Conservation (phyloP, 2,797 vertebrate species). For the Enteromius argenteus region DNA sequence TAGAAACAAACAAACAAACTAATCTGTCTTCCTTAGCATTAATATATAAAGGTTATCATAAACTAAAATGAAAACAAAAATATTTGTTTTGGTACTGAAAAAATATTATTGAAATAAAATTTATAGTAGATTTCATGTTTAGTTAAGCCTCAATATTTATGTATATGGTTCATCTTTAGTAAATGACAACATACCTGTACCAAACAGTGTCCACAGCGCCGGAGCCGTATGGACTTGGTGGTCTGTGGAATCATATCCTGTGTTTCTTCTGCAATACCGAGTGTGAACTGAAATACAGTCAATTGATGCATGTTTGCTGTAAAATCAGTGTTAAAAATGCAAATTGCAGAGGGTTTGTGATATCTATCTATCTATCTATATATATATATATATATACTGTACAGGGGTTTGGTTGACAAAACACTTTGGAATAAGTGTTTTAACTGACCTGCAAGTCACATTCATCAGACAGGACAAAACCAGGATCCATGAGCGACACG, state of each 20-base stretch:
- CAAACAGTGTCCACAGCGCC: conserved; percentile 89
- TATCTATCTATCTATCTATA: neutral
- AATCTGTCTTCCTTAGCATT: neutral
- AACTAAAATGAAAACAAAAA: neutral
- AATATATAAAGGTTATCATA: neutral
- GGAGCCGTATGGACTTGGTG: conserved; percentile 73
- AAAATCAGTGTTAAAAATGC: neutral
- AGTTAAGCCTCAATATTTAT: neutral
- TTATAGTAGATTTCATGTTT: neutral
- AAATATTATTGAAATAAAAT: neutral
- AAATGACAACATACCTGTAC: conserved; percentile 81
- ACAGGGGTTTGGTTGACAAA: neutral
- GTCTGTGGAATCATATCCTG: conserved; percentile 75
- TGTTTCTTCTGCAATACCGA: conserved; percentile 79
- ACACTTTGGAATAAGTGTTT: neutral
- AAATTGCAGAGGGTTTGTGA: neutral
- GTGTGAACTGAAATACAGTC: conserved; percentile 68
- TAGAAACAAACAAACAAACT: neutral
- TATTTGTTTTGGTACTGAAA: neutral
- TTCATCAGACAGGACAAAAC: conserved; percentile 86
- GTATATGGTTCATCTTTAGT: neutral
- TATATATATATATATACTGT: neutral
- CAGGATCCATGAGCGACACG: conserved; percentile 95
- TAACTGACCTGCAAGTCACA: conserved; percentile 76
- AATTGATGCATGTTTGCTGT: neutral